Evolutionary conservation across 2,113 vertebrate species (phyloP).

Genomic region (Opisthocomus hoazin): DNA sequence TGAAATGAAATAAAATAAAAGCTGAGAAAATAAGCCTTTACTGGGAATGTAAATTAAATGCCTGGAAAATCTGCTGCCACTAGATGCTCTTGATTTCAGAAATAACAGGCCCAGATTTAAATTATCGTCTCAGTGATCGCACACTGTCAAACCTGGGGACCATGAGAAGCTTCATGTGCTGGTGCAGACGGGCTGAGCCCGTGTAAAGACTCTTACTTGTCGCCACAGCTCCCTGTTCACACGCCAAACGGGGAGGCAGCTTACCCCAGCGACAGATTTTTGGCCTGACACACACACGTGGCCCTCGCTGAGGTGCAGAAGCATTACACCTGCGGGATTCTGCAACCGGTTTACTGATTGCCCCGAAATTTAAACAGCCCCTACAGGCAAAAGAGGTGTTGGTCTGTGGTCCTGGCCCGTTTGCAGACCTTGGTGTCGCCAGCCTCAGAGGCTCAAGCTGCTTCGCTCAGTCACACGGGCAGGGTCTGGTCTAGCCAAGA

Average conservation of each 20-base stretch:
- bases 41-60: slow-evolving; percentile 7
- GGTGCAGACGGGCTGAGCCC: not conserved
- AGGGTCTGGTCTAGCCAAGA: too few relatives aligned
- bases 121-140: not conserved
- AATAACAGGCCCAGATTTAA: not conserved
- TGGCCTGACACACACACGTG: not conserved
- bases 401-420: too few relatives aligned
- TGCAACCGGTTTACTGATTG: not conserved
- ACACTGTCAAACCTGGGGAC: not conserved
- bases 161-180: not conserved
- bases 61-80: not conserved
- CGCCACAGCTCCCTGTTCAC: not conserved
- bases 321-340: not conserved
- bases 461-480: not conserved
- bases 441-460: not conserved
- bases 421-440: too few relatives aligned
- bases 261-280: not conserved
- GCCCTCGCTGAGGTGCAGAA: not conserved
- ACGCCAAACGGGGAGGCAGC: accelerated
- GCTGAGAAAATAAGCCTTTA: slow-evolving; percentile 42
- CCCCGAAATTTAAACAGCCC: not conserved
- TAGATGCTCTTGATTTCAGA: not conserved
- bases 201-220: not conserved
- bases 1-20: slow-evolving; percentile 59
- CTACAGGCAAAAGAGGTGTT: too few relatives aligned